Conservation (phyloP, 2,797 vertebrate genomes). For the Epinephelus coioides region DNA sequence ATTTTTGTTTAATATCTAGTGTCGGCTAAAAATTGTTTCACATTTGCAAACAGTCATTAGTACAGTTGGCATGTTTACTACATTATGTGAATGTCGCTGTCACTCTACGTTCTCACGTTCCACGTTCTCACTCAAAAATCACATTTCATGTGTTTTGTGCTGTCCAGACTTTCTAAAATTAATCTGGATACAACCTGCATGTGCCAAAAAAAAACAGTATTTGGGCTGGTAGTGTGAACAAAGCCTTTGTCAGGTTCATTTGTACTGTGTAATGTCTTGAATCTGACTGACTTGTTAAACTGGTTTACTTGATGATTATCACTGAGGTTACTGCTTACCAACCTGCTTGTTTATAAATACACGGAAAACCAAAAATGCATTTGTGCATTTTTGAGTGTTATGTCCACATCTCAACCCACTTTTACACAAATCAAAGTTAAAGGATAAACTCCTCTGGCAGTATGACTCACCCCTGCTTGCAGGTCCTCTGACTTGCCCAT, state of each 20-base stretch:
- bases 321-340: not conserved
- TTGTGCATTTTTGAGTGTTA: not conserved
- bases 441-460: not conserved
- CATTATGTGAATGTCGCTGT: too few species aligned
- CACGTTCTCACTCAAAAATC: too few species aligned
- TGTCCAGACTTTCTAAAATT: too few species aligned
- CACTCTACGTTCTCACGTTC: too few species aligned
- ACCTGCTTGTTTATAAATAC: not conserved
- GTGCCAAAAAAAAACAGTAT: too few species aligned
- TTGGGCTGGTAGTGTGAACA: too few species aligned
- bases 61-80: too few species aligned
- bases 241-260: not conserved
- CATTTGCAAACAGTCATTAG: too few species aligned
- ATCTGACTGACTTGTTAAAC: constrained; percentile 12
- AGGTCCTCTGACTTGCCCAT: constrained; percentile 94
- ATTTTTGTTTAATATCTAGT: too few species aligned
- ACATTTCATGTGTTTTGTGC: too few species aligned
- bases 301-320: constrained; percentile 8
- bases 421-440: not conserved
- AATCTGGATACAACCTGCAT: too few species aligned
- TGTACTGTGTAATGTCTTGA: constrained; percentile 3
- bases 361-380: not conserved
- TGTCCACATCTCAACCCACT: not conserved
- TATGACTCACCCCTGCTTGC: constrained; percentile 90
- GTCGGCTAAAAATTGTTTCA: too few species aligned